phyloP scores from a whole-genome alignment of 2,888 invertebrate genomes.

The Drosophila algonquin region DNA sequence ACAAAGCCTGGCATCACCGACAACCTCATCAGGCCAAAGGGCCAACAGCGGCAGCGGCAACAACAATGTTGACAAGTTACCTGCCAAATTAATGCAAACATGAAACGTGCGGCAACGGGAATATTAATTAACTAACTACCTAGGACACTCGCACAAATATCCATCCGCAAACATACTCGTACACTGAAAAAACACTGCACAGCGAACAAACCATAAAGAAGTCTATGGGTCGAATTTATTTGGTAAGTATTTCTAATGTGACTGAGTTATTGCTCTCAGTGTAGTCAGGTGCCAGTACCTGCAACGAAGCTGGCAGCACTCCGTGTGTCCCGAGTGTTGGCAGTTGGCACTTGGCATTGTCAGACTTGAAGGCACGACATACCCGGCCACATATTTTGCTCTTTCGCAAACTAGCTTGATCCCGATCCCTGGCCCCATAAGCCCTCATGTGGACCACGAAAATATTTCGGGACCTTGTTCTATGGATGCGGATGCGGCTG shows the following conservation, averaged over 20 bases:
- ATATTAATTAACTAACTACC: constrained; percentile 80
- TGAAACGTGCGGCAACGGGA: constrained; percentile 75
- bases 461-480: constrained; percentile 16
- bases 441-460: constrained; percentile 17
- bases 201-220: no score
- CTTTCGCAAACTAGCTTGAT: constrained; percentile 34
- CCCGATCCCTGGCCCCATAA: constrained; percentile 31
- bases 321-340: constrained; percentile 44
- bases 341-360: constrained; percentile 67
- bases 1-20: constrained; percentile 56
- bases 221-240: no score
- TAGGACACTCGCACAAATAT: constrained; percentile 32
- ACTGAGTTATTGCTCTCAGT: neutral
- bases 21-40: constrained; percentile 66
- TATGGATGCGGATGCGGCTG: constrained; percentile 2
- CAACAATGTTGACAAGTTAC: constrained; percentile 78
- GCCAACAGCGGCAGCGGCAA: constrained; percentile 48
- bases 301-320: neutral
- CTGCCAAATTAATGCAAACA: constrained; percentile 81
- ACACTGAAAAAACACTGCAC: neutral
- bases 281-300: constrained; percentile 6
- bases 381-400: constrained; percentile 30
- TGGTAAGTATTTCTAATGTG: neutral
- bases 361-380: constrained; percentile 42
- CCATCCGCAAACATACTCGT: constrained; percentile 4